Conservation (phyloP, 2,113 vertebrate genomes). For the Tamias sibiricus region DNA sequence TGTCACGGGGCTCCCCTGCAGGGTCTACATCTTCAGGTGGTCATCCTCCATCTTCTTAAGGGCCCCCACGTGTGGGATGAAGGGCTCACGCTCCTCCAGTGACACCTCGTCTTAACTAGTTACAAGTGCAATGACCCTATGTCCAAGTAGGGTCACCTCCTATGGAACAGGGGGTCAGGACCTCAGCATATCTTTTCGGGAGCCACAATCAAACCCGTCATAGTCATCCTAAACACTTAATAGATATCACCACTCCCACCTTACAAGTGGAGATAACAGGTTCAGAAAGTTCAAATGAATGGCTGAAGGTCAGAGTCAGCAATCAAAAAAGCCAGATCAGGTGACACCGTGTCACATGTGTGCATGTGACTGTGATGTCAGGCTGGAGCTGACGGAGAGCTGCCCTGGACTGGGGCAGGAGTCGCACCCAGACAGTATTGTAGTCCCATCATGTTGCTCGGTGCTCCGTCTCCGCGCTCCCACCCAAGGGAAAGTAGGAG, state of each 20-base stretch:
- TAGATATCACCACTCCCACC: not conserved
- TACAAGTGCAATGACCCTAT: not conserved
- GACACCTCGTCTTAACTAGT: not conserved
- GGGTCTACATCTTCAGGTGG: not conserved
- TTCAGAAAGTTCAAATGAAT: not conserved
- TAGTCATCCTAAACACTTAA: not conserved
- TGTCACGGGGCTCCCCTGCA: not conserved
- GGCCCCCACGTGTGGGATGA: not conserved
- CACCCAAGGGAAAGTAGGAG: not conserved
- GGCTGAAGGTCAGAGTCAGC: not conserved
- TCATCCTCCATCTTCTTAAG: not conserved
- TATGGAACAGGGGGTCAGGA: not conserved
- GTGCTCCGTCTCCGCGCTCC: not conserved
- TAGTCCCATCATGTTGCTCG: not conserved
- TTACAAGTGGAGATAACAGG: not conserved
- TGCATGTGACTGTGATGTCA: accelerated
- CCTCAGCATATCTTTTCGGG: not conserved
- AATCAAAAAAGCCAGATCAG: not conserved
- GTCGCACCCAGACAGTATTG: accelerated
- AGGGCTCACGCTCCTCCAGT: not conserved
- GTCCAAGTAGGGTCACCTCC: not conserved
- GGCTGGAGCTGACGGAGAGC: too few species aligned
- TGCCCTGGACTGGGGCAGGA: not conserved
- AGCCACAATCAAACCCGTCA: not conserved
- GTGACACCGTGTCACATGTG: not conserved